Percentiles rank a stretch among this genome's conserved stretches.
phyloP scores from a whole-genome alignment of 1,140 invertebrate genomes.

The Caenorhabditis inopinata region DNA sequence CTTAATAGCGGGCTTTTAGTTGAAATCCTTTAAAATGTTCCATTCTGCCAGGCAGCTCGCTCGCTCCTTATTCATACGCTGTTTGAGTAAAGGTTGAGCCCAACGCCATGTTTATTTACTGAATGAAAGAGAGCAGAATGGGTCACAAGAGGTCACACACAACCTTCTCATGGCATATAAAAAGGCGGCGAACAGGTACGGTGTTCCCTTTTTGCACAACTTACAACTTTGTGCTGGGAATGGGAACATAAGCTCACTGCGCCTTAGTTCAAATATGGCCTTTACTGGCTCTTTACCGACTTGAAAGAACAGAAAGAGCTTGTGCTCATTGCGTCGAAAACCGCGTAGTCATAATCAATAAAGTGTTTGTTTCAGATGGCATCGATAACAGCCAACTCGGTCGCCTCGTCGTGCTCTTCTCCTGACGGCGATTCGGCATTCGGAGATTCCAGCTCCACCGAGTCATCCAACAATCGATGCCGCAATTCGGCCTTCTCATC shows the following conservation, averaged over 20 bases:
- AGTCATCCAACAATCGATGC: constrained; percentile 79
- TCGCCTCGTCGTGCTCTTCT: constrained; percentile 73
- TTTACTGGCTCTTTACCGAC: too few relatives aligned
- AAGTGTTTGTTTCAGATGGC: neutral
- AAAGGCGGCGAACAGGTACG: constrained; percentile 68
- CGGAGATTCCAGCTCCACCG: constrained; percentile 87
- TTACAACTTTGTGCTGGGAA: neutral
- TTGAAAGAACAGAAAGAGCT: neutral
- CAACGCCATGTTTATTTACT: constrained; percentile 33
- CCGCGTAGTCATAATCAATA: neutral
- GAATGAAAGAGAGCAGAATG: neutral
- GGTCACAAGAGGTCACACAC: constrained; percentile 6
- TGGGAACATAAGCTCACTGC: neutral
- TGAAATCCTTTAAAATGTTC: too few relatives aligned
- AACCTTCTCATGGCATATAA: constrained; percentile 67
- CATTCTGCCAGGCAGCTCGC: neutral
- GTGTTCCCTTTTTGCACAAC: too few relatives aligned
- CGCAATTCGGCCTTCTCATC: constrained; percentile 67
- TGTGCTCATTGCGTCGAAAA: neutral
- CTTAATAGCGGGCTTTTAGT: too few relatives aligned
- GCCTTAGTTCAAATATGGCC: too few relatives aligned
- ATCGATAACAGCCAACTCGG: neutral
- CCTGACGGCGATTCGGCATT: constrained; percentile 96
- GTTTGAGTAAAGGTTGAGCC: constrained; percentile 17
- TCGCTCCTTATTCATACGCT: neutral